Base-by-base conservation (phyloP, 2,797 vertebrate genomes). In the Alexandromys oeconomus region DNA sequence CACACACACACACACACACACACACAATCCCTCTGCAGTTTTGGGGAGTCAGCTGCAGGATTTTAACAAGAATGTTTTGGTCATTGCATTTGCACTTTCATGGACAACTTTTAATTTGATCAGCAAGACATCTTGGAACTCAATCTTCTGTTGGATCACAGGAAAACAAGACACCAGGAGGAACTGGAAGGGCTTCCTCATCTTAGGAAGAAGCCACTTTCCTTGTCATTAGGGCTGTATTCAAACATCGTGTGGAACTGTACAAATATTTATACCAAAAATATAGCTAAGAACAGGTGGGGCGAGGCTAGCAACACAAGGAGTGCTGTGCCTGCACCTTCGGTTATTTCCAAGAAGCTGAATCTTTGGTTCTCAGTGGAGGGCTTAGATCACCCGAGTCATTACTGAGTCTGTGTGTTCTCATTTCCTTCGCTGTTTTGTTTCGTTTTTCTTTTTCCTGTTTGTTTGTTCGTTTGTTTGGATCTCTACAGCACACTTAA, bases 51-150 rank as follows among this genome's bases (percentile, higher is more conserved):
- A 98, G 98, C 98, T 99, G 99, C 98, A 99, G 98, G 98, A 98
- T 99, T 99, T 99, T 99, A 99, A 99, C 98, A 98, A 98, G 99
- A 99, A 99, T 99, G 98, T 98, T 99, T 99, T 98, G 98, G 98
- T 99, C 98, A 99, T 99, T 99, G 98, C 99, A 99, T 99, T 99
- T 99, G 99, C 99, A 99, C 99, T 99, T 99, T 99, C 99, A 99
- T 99, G 98, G 98, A 99, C 98, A 98, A 99, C 98, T 99, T 99
- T 99, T 99, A 98, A 99, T 99, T 99, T 99, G 98, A 98, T 99
- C 99, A 99, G 98, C 99, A 98, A 99, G 98, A 99, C 99, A 99
- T 99, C 98, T 98, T 98, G 99, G 98, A 98, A 98, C 98, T 99
- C 98, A 99, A 96, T 98, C 98, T 98, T 99, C 98, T 98, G 98